Evolutionary conservation across 92 coral and sea anemone genomes (phyloP).

Genomic region (Siderastrea siderea): DNA sequence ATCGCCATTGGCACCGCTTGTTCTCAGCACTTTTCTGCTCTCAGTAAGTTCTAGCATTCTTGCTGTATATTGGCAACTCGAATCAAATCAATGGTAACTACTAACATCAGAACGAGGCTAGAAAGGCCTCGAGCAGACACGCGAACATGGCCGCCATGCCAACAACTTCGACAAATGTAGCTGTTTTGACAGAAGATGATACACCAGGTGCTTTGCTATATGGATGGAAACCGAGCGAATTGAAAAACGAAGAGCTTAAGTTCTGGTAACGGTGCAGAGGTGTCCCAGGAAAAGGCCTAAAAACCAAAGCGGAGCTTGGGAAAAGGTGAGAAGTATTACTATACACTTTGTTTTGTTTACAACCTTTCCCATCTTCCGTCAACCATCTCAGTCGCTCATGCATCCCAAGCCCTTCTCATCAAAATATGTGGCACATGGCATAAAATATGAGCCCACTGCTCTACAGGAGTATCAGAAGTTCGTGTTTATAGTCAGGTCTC

Average conservation of each 20-base stretch:
- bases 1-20: too few relatives aligned
- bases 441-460: conserved; percentile 68
- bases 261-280: conserved; percentile 57
- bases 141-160: neutral
- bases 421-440: conserved; percentile 66
- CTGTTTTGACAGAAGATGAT: conserved; percentile 8
- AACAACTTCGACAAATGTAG: neutral
- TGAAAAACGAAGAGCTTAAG: conserved; percentile 39
- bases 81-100: conserved; percentile 17
- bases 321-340: conserved; percentile 36
- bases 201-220: conserved; percentile 27
- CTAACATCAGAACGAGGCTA: conserved; percentile 1
- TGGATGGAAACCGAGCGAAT: conserved; percentile 3
- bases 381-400: conserved; percentile 34
- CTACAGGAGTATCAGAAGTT: conserved; percentile 48
- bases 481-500: too few relatives aligned
- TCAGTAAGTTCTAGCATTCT: too few relatives aligned
- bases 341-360: too few relatives aligned
- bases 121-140: neutral
- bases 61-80: too few relatives aligned
- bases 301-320: conserved; percentile 42
- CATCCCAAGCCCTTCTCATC: conserved; percentile 65
- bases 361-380: too few relatives aligned
- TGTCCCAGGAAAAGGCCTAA: conserved; percentile 34
- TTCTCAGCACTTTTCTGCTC: too few relatives aligned